Evolutionary conservation across 2,888 invertebrate species (phyloP).

Genomic region (Drosophila recens): DNA sequence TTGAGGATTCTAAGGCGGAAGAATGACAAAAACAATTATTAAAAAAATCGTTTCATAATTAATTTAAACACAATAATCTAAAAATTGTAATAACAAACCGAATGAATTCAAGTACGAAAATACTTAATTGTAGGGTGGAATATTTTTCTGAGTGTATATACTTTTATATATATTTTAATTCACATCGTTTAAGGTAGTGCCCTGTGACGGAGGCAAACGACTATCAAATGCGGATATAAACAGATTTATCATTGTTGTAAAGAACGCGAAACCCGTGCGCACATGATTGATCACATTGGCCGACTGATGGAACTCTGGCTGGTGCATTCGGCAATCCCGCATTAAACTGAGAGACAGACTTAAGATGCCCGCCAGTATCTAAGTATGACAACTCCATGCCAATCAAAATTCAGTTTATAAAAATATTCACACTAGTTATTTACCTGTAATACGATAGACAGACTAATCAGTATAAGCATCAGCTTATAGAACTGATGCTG

Average conservation of each 20-base stretch:
- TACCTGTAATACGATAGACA: conserved; percentile 95
- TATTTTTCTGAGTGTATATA: too few species aligned
- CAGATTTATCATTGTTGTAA: conserved; percentile 91
- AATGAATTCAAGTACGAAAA: too few species aligned
- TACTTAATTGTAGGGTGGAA: too few species aligned
- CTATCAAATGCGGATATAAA: conserved; percentile 93
- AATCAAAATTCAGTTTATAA: neutral
- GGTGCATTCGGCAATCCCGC: conserved; percentile 91
- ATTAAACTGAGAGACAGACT: conserved; percentile 91
- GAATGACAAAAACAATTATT: too few species aligned
- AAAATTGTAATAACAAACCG: too few species aligned
- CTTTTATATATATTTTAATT: conserved; percentile 39
- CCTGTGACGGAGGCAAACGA: conserved; percentile 81
- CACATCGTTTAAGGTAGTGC: conserved; percentile 69
- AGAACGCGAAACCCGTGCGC: conserved; percentile 89
- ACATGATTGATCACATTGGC: conserved; percentile 90
- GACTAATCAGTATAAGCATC: conserved; percentile 91
- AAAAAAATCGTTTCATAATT: too few species aligned
- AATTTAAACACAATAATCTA: too few species aligned
- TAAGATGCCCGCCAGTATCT: conserved; percentile 91
- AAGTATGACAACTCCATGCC: conserved; percentile 48
- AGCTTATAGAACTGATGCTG: conserved; percentile 94
- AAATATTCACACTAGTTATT: conserved; percentile 62
- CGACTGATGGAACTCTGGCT: conserved; percentile 89
- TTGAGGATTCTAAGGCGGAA: too few species aligned